phyloP scores from a whole-genome alignment of 2,113 vertebrate species.

The Recurvirostra avosetta region DNA sequence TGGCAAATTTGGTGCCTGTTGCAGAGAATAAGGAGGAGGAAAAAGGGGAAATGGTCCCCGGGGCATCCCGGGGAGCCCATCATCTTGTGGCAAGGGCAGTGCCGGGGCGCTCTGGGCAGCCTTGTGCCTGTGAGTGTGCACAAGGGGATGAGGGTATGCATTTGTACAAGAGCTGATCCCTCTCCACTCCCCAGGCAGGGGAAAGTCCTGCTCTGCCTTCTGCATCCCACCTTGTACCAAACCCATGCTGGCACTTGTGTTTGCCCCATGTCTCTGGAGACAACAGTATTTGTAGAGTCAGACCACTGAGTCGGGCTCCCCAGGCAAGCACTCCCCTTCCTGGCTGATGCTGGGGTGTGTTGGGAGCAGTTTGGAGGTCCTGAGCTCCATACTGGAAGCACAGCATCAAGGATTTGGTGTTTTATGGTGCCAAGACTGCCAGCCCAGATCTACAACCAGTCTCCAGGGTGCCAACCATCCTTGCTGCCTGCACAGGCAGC shows the following conservation, averaged over 20 bases:
- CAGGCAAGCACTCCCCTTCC: background rate
- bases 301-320: accelerated
- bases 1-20: background rate
- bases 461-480: background rate
- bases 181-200: background rate
- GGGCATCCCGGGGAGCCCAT: background rate
- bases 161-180: background rate
- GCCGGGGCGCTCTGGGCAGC: background rate
- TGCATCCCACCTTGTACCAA: background rate
- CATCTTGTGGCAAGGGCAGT: accelerated
- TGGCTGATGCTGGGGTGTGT: background rate
- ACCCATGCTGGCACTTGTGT: background rate
- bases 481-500: background rate
- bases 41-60: background rate
- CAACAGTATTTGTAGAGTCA: background rate
- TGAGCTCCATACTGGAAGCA: background rate
- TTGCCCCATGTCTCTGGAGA: background rate
- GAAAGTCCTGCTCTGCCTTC: background rate
- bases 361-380: background rate
- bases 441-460: background rate
- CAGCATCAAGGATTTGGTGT: background rate
- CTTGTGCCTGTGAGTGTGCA: background rate
- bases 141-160: accelerated
- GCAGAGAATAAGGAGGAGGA: background rate
- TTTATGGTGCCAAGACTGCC: background rate